Evolutionary conservation across 2,113 vertebrate species (phyloP), one percentile per base, ranked within the genome.

Genomic region (Passer montanus): DNA sequence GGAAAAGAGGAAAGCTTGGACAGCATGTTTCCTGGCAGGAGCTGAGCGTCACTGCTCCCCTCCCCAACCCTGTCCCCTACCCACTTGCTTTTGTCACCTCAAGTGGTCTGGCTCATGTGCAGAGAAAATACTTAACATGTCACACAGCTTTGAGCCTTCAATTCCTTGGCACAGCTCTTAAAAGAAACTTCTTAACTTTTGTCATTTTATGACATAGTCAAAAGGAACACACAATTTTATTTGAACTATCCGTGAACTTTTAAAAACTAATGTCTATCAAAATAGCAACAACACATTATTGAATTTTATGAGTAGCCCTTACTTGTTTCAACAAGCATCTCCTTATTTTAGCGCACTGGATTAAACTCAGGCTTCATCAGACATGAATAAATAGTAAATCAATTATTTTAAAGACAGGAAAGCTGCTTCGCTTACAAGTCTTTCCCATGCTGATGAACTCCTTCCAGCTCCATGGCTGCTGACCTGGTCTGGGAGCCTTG

Each of bases 371-470:
- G 13, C 63, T 94, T 80, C 35, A 47, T 83, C 70, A 88, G 56
- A 21, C 63, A 26, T 28, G 66, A 82, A 72, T 14, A 73, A 82
- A 72, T 14, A 73, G 50, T 58, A 79, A 87, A 87, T 60, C 11
- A 77, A 33, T 73, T 79, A 64, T 69, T 94, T 93, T 80, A 63
- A 64, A 62, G 47, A 47, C 28, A 59, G 62, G 44, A 62, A 67
- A 87, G 23, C 44, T 56, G n/a, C 81, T 93, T 82, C 0, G 7
- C 37, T 75, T 75, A 19, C 8, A 58, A 73, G 21, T 53, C 49
- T 94, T 92, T 87, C 58, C 89, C 59, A 79, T 92, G 53, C 67
- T 83, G 84, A 87, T 75, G 77, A 87, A 67, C 60, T 94, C 83
- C 72, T 43, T 13, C 35, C 69, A 82, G 60, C 58, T 88, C 78